A percentile compares a stretch with the other conserved stretches of the same genome.
These are phyloP conservation scores for Dilophus febrilis DNA, from an alignment of 2,888 invertebrate genomes.

Conservation along the genomic window DNA sequence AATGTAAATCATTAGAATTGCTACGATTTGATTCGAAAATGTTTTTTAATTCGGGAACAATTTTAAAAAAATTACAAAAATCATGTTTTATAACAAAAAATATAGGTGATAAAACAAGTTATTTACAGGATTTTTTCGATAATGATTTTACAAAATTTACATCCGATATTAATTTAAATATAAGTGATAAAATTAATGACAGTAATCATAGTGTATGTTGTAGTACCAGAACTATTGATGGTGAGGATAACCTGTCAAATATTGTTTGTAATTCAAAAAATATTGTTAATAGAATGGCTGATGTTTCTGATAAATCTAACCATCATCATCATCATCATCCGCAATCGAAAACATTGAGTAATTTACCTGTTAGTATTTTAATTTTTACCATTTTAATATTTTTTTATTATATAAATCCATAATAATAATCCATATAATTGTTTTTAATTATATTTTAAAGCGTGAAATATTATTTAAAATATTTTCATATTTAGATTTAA, in stretches of 20 bases:
- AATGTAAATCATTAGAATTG: constrained; percentile 17
- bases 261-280: no score
- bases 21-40: no score
- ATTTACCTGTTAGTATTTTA: constrained; percentile 28
- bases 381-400: no score
- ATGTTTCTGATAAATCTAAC: no score
- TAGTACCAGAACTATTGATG: no score
- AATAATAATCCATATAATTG: no score
- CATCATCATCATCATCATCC: no score
- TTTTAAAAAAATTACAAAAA: constrained; percentile 24
- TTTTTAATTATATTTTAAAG: no score
- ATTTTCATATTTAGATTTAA: constrained; percentile 62
- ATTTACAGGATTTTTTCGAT: constrained; percentile 23
- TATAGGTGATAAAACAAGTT: constrained; percentile 16
- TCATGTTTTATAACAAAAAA: constrained; percentile 24
- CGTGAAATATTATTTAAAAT: constrained; percentile 69
- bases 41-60: constrained; percentile 18
- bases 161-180: constrained; percentile 11
- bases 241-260: no score
- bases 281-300: no score
- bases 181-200: constrained; percentile 5
- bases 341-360: constrained; percentile 19
- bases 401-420: no score
- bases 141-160: constrained; percentile 26
- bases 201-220: constrained; percentile 7